Evolutionary conservation across 2,113 vertebrate genomes (phyloP).

Genomic region (Polypterus bichir): DNA sequence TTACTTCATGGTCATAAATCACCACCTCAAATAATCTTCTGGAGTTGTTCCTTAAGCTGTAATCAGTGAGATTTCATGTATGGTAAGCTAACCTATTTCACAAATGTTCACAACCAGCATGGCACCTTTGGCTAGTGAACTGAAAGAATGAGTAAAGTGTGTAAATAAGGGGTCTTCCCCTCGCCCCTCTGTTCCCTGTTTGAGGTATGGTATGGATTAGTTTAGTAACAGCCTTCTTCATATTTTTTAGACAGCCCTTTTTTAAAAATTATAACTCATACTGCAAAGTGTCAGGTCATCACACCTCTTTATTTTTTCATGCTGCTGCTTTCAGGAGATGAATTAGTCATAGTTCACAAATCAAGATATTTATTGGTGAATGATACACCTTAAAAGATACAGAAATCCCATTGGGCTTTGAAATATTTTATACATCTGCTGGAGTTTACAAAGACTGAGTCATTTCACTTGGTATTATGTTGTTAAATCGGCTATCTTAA

Average conservation of each 20-base stretch:
- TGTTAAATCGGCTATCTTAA: constrained; percentile 37
- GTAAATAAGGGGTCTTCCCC: constrained; percentile 50
- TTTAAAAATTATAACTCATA: constrained; percentile 49
- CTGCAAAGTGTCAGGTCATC: constrained; percentile 52
- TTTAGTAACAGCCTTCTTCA: constrained; percentile 64
- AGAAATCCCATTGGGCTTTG: constrained; percentile 29
- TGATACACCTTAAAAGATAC: constrained; percentile 43
- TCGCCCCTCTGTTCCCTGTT: constrained; percentile 37
- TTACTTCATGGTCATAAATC: constrained; percentile 1
- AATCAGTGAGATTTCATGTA: constrained; percentile 12
- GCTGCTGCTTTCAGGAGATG: constrained; percentile 50
- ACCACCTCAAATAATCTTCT: constrained; percentile 18
- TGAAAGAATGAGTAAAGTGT: constrained; percentile 47
- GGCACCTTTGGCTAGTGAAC: constrained; percentile 43
- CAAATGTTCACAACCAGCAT: constrained; percentile 44
- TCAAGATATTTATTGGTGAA: constrained; percentile 45
- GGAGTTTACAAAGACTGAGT: constrained; percentile 26
- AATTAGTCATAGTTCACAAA: constrained; percentile 74
- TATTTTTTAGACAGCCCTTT: constrained; percentile 39
- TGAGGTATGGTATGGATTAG: constrained; percentile 65
- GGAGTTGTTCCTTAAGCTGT: constrained; percentile 8
- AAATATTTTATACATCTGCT: constrained; percentile 35
- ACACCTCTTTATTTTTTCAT: constrained; percentile 59
- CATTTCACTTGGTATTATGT: constrained; percentile 28
- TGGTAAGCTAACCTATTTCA: constrained; percentile 34